Evolutionary conservation across 2,113 vertebrate species (phyloP).

Genomic region (Bos indicus): DNA sequence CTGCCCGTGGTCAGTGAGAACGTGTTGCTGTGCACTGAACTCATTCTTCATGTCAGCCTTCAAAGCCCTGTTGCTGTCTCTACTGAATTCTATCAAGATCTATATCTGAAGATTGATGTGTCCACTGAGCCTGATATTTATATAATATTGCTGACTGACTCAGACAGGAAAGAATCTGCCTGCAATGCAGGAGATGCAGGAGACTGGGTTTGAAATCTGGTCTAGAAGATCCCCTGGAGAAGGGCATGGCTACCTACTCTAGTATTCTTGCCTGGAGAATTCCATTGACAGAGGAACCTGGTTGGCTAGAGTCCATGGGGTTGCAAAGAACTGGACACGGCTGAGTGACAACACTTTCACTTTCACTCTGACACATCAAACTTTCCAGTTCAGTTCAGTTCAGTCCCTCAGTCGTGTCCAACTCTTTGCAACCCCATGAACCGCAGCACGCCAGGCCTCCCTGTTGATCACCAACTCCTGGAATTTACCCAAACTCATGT

Average conservation of each 20-base stretch:
- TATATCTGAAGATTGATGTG: not conserved
- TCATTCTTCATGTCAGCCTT: not conserved
- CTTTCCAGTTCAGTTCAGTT: no score
- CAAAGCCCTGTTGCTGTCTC: not conserved
- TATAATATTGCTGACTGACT: not conserved
- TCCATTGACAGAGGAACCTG: not conserved
- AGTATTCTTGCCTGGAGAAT: not conserved
- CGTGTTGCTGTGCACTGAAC: not conserved
- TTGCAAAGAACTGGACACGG: not conserved
- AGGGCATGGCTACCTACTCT: not conserved
- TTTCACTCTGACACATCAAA: not conserved
- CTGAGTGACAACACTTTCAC: not conserved
- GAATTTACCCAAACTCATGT: no score
- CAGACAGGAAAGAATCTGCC: not conserved
- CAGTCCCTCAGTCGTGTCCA: fast-evolving
- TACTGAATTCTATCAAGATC: not conserved
- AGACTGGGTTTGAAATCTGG: not conserved
- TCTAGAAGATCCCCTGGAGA: not conserved
- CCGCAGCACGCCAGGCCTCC: no score
- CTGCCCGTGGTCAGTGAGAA: slow-evolving; percentile 15
- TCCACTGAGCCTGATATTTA: not conserved
- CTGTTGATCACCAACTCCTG: no score
- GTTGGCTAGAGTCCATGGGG: not conserved
- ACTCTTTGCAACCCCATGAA: no score
- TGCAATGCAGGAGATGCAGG: not conserved